Percentiles rank a stretch among this genome's conserved stretches.
Evolutionary conservation across 2,113 vertebrate species (phyloP).

Genomic region (Podarcis raffonei): DNA sequence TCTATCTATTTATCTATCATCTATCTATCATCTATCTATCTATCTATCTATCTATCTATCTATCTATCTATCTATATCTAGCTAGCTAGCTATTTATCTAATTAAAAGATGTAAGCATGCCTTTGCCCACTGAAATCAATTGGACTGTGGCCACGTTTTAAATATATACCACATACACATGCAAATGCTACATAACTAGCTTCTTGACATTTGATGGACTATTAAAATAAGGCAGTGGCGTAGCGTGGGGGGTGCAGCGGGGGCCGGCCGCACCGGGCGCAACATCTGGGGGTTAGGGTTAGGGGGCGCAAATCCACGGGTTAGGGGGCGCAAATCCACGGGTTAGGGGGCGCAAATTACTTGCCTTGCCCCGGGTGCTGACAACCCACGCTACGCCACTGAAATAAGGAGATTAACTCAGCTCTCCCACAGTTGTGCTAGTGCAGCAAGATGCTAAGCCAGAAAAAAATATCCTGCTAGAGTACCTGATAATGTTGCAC

Average conservation of each 20-base stretch:
- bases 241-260: too few species aligned
- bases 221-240: background rate
- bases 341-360: too few species aligned
- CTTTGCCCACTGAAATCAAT: background rate
- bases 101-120: background rate
- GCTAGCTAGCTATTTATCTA: too few species aligned
- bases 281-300: too few species aligned
- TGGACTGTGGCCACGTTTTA: background rate
- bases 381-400: too few species aligned
- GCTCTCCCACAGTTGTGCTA: background rate
- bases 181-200: background rate
- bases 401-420: background rate
- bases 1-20: background rate
- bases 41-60: too few species aligned
- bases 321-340: too few species aligned
- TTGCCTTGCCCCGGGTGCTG: too few species aligned
- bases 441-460: background rate
- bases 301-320: too few species aligned
- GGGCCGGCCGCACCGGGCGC: too few species aligned
- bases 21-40: too few species aligned
- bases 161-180: background rate
- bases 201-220: background rate
- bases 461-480: background rate
- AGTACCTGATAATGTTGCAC: background rate
- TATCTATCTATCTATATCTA: too few species aligned